Percentiles rank a stretch among this genome's conserved stretches.
Evolutionary conservation across 2,888 invertebrate species (phyloP).

Genomic region (Himalopsyche japonica): DNA sequence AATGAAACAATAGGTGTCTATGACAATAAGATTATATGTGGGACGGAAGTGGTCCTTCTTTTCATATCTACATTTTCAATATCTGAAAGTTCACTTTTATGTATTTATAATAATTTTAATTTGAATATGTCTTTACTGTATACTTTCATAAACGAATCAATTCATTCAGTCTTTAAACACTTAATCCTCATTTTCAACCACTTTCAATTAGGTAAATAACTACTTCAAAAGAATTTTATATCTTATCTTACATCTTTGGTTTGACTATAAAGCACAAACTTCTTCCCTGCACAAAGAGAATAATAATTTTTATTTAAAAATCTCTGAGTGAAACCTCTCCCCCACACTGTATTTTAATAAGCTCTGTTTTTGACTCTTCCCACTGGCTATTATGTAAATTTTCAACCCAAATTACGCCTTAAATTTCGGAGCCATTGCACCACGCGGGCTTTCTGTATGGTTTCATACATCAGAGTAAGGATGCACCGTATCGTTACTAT

Average conservation of each 20-base stretch:
- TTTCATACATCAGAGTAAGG: neutral
- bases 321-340: neutral
- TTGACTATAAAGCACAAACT: neutral
- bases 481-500: neutral
- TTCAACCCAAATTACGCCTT: slow-evolving; percentile 8
- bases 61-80: too few species aligned
- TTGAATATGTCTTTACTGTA: too few species aligned
- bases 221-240: neutral
- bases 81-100: too few species aligned
- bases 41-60: too few species aligned
- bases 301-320: neutral
- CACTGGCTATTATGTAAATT: slow-evolving; percentile 20
- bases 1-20: too few species aligned
- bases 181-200: neutral
- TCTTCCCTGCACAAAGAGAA: neutral
- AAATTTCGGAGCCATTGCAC: slow-evolving; percentile 8
- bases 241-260: neutral
- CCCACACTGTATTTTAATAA: slow-evolving; percentile 15
- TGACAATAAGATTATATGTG: too few species aligned
- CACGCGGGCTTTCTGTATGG: neutral
- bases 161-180: neutral
- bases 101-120: too few species aligned
- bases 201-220: neutral
- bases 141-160: too few species aligned
- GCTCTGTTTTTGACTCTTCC: slow-evolving; percentile 5